phyloP scores from a whole-genome alignment of 64 coral and sea anemone genomes.

The Platygyra sinensis region DNA sequence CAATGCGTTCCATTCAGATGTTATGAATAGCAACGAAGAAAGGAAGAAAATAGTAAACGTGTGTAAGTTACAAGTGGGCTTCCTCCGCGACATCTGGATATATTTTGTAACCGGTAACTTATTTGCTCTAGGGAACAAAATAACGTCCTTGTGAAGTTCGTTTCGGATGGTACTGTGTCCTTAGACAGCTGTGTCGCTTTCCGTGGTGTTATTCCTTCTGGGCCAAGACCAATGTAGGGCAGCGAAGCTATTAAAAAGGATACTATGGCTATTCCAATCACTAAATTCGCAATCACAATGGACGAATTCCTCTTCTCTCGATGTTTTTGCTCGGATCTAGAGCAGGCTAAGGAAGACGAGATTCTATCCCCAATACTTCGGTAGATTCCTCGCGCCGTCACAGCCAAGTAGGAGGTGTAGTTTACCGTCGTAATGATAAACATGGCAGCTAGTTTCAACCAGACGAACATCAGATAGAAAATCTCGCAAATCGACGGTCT shows the following conservation, averaged over 20 bases:
- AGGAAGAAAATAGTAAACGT: no score
- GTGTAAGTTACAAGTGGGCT: no score
- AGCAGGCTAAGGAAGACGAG: constrained; percentile 26
- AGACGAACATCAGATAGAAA: constrained; percentile 81
- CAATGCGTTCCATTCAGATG: no score
- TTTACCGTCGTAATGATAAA: constrained; percentile 83
- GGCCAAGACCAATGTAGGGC: constrained; percentile 91
- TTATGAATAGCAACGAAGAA: no score
- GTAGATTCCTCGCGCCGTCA: constrained; percentile 67
- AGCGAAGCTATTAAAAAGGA: constrained; percentile 83
- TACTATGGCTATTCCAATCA: constrained; percentile 80
- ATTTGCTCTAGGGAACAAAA: no score
- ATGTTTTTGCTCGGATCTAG: constrained; percentile 5
- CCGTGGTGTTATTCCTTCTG: constrained; percentile 21
- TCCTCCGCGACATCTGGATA: no score
- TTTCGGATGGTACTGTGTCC: background rate
- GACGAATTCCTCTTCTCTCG: constrained; percentile 59
- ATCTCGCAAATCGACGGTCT: constrained; percentile 91
- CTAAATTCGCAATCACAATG: constrained; percentile 74
- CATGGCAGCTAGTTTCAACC: constrained; percentile 75
- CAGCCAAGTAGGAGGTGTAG: constrained; percentile 77
- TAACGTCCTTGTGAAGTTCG: no score
- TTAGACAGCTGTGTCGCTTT: background rate
- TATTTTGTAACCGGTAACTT: no score
- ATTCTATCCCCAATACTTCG: constrained; percentile 49